Percentiles rank a stretch among this genome's conserved stretches.
Conservation (phyloP, 2,888 invertebrate species). For the Trissoscelio sp. region DNA sequence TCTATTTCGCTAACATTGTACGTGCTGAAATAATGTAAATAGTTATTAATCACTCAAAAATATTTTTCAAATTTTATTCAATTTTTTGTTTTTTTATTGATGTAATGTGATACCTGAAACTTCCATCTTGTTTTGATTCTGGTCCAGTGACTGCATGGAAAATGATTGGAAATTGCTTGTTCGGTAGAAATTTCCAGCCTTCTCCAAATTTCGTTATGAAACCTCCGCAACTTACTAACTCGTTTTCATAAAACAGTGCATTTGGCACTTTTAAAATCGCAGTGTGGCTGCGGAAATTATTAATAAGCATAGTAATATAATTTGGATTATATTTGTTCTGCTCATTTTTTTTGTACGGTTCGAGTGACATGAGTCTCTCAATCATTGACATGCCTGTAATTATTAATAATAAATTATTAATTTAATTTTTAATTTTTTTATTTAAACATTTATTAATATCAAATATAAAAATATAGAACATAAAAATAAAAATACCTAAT, state of each 20-base stretch:
- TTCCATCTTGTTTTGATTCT: conserved; percentile 84
- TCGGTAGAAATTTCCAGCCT: conserved; percentile 83
- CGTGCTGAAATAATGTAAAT: too few relatives aligned
- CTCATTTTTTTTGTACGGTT: conserved; percentile 83
- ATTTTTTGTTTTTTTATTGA: too few relatives aligned
- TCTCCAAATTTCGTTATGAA: conserved; percentile 71
- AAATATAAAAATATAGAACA: too few relatives aligned
- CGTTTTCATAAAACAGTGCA: conserved; percentile 88
- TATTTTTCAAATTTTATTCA: too few relatives aligned
- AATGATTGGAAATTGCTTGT: conserved; percentile 85
- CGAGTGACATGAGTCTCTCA: conserved; percentile 87
- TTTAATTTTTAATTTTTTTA: too few relatives aligned
- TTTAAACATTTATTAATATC: too few relatives aligned
- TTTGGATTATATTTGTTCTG: conserved; percentile 85
- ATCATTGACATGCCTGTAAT: conserved; percentile 86
- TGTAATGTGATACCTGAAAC: conserved; percentile 74
- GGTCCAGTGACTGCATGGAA: conserved; percentile 86
- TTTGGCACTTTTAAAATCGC: conserved; percentile 88
- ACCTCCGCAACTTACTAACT: conserved; percentile 78
- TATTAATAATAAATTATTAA: too few relatives aligned
- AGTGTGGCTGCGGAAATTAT: conserved; percentile 90
- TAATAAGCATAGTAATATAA: conserved; percentile 89
- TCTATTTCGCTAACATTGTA: too few relatives aligned
- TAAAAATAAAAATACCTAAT: too few relatives aligned
- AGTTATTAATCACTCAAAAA: too few relatives aligned